Conservation (phyloP, 2,888 invertebrate genomes). For the Chloroclysta siterata region DNA sequence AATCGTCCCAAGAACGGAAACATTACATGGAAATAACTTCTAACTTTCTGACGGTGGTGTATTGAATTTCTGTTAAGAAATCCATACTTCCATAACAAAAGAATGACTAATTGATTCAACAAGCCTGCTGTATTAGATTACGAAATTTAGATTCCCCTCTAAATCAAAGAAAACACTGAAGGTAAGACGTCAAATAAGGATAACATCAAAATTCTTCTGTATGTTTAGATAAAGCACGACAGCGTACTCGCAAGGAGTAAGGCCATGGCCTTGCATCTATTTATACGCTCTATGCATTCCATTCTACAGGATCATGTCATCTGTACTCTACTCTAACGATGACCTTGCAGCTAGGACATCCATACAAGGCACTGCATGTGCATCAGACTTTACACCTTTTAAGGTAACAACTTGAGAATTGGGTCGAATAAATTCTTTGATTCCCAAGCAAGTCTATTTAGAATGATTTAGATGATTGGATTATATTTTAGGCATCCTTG, state of each 20-base stretch:
- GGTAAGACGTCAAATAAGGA: slow-evolving; percentile 43
- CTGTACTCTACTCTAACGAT: slow-evolving; percentile 48
- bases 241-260: slow-evolving; percentile 45
- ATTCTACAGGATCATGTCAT: slow-evolving; percentile 58
- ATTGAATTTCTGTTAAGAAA: slow-evolving; percentile 7
- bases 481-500: slow-evolving; percentile 8
- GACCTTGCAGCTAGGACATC: slow-evolving; percentile 56
- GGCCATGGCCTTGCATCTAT: slow-evolving; percentile 68
- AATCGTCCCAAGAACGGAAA: slow-evolving; percentile 8
- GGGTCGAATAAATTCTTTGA: slow-evolving; percentile 32
- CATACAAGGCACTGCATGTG: slow-evolving; percentile 51
- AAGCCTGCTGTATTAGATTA: not conserved
- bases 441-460: slow-evolving; percentile 8
- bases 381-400: slow-evolving; percentile 41
- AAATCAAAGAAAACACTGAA: not conserved
- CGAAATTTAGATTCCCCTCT: not conserved
- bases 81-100: slow-evolving; percentile 29
- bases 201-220: slow-evolving; percentile 32
- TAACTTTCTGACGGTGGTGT: slow-evolving; percentile 11
- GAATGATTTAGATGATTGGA: not conserved
- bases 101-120: slow-evolving; percentile 21
- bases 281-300: slow-evolving; percentile 58
- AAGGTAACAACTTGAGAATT: slow-evolving; percentile 42
- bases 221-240: slow-evolving; percentile 37
- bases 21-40: slow-evolving; percentile 16